Conservation (phyloP, 2,888 invertebrate species). For the Gnatocerus cornutus region DNA sequence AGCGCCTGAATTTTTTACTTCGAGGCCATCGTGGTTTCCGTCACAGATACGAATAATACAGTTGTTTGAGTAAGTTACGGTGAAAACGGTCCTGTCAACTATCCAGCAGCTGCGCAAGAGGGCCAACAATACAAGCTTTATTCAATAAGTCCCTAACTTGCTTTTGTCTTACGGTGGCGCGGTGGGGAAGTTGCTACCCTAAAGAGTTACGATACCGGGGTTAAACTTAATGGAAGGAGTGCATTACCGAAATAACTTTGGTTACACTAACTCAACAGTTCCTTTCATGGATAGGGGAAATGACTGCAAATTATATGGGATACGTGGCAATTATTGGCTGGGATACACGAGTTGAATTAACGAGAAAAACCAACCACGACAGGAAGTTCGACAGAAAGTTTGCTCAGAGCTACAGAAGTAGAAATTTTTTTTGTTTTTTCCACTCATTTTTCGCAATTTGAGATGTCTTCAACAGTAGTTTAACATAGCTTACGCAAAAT, state of each 20-base stretch:
- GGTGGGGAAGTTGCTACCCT: slow-evolving; percentile 57
- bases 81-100: slow-evolving; percentile 45
- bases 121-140: slow-evolving; percentile 60
- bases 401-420: too few relatives aligned
- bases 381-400: not conserved
- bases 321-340: slow-evolving; percentile 17
- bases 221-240: slow-evolving; percentile 65
- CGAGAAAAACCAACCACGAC: not conserved
- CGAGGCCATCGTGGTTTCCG: slow-evolving; percentile 6
- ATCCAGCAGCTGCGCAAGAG: slow-evolving; percentile 61
- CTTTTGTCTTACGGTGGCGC: slow-evolving; percentile 61
- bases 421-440: too few relatives aligned
- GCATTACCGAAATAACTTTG: slow-evolving; percentile 70
- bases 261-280: slow-evolving; percentile 63
- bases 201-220: slow-evolving; percentile 60
- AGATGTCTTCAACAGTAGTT: not conserved
- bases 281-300: slow-evolving; percentile 53
- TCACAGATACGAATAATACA: slow-evolving; percentile 53
- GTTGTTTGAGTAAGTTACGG: slow-evolving; percentile 56
- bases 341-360: not conserved
- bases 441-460: not conserved
- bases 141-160: slow-evolving; percentile 65
- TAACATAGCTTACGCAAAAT: not conserved
- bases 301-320: slow-evolving; percentile 47
- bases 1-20: slow-evolving; percentile 21